Evolutionary conservation across 2,888 invertebrate genomes (phyloP).

Genomic region (Arctia plantaginis): DNA sequence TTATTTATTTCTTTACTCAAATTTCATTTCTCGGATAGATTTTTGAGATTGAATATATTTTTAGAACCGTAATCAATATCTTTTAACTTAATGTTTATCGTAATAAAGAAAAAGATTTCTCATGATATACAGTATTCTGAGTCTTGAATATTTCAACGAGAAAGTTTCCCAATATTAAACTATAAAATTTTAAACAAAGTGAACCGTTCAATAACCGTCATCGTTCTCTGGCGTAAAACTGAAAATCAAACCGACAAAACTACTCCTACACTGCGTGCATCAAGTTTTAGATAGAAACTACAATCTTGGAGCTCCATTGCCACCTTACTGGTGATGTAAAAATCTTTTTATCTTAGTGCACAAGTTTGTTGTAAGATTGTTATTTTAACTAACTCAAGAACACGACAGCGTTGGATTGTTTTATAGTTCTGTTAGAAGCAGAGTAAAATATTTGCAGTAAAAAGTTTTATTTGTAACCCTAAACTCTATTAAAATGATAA

Average conservation of each 20-base stretch:
- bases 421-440: not conserved
- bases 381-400: not conserved
- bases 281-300: constrained; percentile 11
- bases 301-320: constrained; percentile 5
- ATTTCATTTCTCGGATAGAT: not conserved
- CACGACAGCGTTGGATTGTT: not conserved
- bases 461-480: not conserved
- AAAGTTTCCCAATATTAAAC: not conserved
- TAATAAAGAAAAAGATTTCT: too few relatives aligned
- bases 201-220: not conserved
- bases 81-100: too few relatives aligned
- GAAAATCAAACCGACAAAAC: constrained; percentile 15
- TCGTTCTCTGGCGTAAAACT: constrained; percentile 4
- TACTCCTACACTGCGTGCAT: constrained; percentile 8
- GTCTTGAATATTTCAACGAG: not conserved
- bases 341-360: not conserved
- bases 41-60: too few relatives aligned
- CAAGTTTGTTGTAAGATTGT: constrained; percentile 6
- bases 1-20: not conserved
- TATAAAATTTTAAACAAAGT: not conserved
- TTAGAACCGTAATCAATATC: too few relatives aligned
- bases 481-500: not conserved
- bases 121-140: too few relatives aligned
- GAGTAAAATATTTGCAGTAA: not conserved
- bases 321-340: not conserved